phyloP scores from a whole-genome alignment of 2,113 vertebrate species.

The Tragelaphus scriptus region DNA sequence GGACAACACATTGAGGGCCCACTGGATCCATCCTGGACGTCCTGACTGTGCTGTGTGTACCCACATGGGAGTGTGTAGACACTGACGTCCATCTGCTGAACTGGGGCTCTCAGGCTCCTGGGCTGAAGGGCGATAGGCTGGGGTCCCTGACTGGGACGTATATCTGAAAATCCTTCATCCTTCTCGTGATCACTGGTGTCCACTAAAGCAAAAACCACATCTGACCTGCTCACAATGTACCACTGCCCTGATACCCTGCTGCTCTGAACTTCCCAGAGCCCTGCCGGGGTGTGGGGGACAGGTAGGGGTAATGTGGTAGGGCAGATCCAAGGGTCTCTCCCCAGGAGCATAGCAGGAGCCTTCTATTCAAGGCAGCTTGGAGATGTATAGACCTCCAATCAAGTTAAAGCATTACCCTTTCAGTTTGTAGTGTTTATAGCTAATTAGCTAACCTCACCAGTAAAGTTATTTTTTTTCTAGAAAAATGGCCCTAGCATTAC shows the following conservation, averaged over 20 bases:
- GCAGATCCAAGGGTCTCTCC: neutral
- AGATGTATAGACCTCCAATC: conserved; percentile 17
- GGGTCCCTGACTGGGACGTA: neutral
- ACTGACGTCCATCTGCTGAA: neutral
- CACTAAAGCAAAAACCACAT: neutral
- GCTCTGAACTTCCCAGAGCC: neutral
- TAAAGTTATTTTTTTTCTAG: conserved; percentile 39
- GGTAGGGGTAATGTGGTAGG: neutral
- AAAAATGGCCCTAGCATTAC: conserved; percentile 44
- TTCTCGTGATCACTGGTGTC: neutral
- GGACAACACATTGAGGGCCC: neutral
- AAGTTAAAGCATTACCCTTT: conserved; percentile 42
- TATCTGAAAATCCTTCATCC: neutral
- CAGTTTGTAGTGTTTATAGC: conserved; percentile 30
- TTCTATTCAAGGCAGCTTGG: conserved; percentile 26
- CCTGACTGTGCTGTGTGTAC: neutral
- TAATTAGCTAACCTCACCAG: conserved; percentile 53
- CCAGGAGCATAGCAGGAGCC: neutral
- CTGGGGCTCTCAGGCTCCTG: neutral
- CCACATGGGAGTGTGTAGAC: neutral
- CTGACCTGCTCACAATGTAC: neutral
- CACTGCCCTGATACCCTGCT: neutral
- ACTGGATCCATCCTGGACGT: neutral
- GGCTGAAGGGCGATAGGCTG: neutral
- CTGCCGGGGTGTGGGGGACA: neutral